Percentiles rank a stretch among this genome's conserved stretches.
These are phyloP conservation scores for Phyllotreta cruciferae DNA, from an alignment of 2,888 invertebrate genomes.

Conservation along the genomic window DNA sequence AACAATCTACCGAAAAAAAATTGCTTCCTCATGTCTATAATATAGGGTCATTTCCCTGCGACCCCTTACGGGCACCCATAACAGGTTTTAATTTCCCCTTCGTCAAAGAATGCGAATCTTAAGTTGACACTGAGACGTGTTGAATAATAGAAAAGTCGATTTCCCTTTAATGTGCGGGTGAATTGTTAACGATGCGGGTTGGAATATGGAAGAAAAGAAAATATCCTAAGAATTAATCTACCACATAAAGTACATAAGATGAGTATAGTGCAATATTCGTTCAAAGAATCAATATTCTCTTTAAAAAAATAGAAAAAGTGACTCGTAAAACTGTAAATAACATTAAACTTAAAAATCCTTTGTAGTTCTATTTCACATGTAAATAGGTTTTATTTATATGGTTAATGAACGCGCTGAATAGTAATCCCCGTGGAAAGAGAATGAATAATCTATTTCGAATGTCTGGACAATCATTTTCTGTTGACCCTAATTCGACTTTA, in stretches of 20 bases:
- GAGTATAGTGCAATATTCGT: no score
- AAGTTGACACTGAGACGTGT: constrained; percentile 41
- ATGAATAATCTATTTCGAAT: constrained; percentile 39
- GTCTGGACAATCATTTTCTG: constrained; percentile 31
- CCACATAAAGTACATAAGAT: no score
- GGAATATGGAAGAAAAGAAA: constrained; percentile 25
- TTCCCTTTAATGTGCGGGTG: constrained; percentile 42
- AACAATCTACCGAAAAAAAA: constrained; percentile 15
- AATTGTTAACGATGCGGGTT: constrained; percentile 46
- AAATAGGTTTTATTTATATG: constrained; percentile 42
- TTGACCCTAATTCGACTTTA: constrained; percentile 35
- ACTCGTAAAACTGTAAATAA: no score
- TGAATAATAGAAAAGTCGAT: constrained; percentile 46
- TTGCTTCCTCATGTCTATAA: constrained; percentile 8
- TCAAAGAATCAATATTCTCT: no score
- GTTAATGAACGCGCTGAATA: constrained; percentile 42
- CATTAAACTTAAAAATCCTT: constrained; percentile 34
- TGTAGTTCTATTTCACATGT: constrained; percentile 42
- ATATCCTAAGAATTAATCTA: no score
- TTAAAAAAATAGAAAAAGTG: no score
- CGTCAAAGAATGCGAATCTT: constrained; percentile 35
- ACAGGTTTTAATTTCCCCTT: constrained; percentile 33
- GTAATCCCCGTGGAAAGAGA: constrained; percentile 47
- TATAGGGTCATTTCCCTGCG: constrained; percentile 20
- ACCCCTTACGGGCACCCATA: constrained; percentile 25